These are phyloP conservation scores for Podarcis cretensis DNA, from an alignment of 2,113 vertebrate genomes.

Conservation along the genomic window DNA sequence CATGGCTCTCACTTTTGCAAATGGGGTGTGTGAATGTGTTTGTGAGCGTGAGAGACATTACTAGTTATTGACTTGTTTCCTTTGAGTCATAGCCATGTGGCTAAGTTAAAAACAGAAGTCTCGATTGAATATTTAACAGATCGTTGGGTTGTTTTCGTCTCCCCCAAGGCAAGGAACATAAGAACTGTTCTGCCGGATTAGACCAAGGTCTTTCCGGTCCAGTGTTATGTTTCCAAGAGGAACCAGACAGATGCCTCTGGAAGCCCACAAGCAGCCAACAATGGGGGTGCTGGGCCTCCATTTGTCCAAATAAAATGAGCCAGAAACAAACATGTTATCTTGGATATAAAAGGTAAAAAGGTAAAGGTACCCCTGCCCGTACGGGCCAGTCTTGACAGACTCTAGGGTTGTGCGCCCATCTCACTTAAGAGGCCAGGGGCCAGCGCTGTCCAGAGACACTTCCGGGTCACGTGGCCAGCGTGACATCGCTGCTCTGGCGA, in stretches of 20 bases:
- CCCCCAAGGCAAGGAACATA: not conserved
- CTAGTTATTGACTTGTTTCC: not conserved
- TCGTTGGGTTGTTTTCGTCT: not conserved
- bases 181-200: not conserved
- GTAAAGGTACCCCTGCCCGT: too few species aligned
- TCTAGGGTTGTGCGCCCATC: too few species aligned
- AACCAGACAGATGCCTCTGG: not conserved
- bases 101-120: constrained; percentile 9
- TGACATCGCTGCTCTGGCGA: too few species aligned
- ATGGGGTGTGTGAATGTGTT: not conserved
- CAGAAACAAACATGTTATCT: not conserved
- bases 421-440: too few species aligned
- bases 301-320: not conserved
- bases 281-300: not conserved
- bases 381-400: too few species aligned
- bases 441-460: too few species aligned
- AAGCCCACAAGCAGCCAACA: accelerated
- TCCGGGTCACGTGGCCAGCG: too few species aligned
- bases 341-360: not conserved
- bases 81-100: constrained; percentile 1
- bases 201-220: not conserved
- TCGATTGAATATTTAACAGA: constrained; percentile 3
- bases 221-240: not conserved
- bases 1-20: not conserved
- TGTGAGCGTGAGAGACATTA: not conserved